Percentiles rank a stretch among this genome's conserved stretches.
These are phyloP conservation scores for Polydrusus tereticollis DNA, from an alignment of 2,888 invertebrate species.

Conservation along the genomic window DNA sequence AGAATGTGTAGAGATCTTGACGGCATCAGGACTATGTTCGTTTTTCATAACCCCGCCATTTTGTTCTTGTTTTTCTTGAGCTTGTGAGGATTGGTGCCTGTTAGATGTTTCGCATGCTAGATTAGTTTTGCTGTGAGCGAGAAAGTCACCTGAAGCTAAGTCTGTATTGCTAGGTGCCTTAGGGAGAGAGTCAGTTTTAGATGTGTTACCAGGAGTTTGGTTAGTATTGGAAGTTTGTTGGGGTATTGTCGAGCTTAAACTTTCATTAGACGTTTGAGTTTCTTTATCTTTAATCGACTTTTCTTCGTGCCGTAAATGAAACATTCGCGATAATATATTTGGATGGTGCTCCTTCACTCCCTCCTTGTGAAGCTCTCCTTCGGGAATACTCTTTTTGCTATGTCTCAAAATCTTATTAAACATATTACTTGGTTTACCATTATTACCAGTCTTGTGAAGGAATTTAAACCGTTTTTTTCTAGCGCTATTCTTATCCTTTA, in stretches of 20 bases:
- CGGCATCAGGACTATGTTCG: conserved; percentile 63
- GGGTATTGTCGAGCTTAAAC: conserved; percentile 25
- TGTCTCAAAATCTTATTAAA: conserved; percentile 30
- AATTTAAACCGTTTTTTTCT: conserved; percentile 52
- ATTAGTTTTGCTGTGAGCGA: conserved; percentile 60
- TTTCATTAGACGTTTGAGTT: conserved; percentile 44
- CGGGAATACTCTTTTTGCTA: conserved; percentile 28
- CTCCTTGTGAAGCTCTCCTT: conserved; percentile 27
- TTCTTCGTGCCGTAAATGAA: conserved; percentile 49
- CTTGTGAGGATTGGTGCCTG: conserved; percentile 63
- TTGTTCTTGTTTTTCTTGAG: conserved; percentile 54
- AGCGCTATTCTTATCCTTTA: conserved; percentile 43
- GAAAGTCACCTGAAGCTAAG: conserved; percentile 62
- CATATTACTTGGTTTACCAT: conserved; percentile 31
- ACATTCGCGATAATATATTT: conserved; percentile 52
- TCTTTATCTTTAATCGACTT: conserved; percentile 43
- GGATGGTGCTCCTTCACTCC: conserved; percentile 45
- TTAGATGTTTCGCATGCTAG: conserved; percentile 65
- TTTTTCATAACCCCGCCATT: conserved; percentile 67
- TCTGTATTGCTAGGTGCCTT: conserved; percentile 61
- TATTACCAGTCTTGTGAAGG: conserved; percentile 44
- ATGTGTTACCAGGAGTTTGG: conserved; percentile 49
- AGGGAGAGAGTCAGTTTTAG: conserved; percentile 46
- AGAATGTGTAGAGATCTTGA: conserved; percentile 38
- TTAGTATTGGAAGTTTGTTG: neutral